Percentiles rank a stretch among this genome's conserved stretches.
phyloP scores from a whole-genome alignment of 2,888 invertebrate species.

The Barypeithes pellucidus region DNA sequence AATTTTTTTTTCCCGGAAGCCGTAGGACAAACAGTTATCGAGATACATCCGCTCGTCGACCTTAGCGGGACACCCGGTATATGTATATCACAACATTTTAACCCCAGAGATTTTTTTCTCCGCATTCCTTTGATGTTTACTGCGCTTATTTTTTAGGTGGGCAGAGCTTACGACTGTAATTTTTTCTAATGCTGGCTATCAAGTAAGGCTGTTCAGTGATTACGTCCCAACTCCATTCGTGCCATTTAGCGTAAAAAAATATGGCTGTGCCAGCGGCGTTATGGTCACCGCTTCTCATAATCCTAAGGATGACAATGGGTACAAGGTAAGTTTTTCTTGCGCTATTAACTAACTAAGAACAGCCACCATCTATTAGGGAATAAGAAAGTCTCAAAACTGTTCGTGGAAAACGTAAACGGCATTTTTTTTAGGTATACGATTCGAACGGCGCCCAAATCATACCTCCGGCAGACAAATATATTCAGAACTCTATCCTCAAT shows the following conservation, averaged over 20 bases:
- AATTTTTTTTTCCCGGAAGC: no score
- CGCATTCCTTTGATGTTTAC: no score
- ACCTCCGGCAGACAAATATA: slow-evolving; percentile 90
- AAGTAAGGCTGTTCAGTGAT: slow-evolving; percentile 85
- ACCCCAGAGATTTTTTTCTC: no score
- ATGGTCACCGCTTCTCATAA: slow-evolving; percentile 99
- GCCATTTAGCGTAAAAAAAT: slow-evolving; percentile 85
- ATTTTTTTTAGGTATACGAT: slow-evolving; percentile 86
- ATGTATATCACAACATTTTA: no score
- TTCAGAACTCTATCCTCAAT: slow-evolving; percentile 84
- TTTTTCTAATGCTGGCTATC: slow-evolving; percentile 79
- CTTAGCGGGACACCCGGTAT: no score
- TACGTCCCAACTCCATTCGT: slow-evolving; percentile 95
- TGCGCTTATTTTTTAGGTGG: slow-evolving; percentile 77
- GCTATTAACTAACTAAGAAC: no score
- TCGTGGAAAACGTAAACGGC: no score
- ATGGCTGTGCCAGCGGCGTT: slow-evolving; percentile 89
- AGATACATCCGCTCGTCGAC: no score
- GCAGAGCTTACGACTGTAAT: slow-evolving; percentile 91
- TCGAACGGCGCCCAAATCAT: slow-evolving; percentile 96
- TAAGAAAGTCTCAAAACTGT: no score
- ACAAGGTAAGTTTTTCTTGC: slow-evolving; percentile 76
- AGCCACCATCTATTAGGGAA: not conserved
- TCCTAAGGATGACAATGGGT: slow-evolving; percentile 96
- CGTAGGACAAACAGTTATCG: no score